Conservation (phyloP, 2,113 vertebrate genomes). For the Aldabrachelys gigantea region DNA sequence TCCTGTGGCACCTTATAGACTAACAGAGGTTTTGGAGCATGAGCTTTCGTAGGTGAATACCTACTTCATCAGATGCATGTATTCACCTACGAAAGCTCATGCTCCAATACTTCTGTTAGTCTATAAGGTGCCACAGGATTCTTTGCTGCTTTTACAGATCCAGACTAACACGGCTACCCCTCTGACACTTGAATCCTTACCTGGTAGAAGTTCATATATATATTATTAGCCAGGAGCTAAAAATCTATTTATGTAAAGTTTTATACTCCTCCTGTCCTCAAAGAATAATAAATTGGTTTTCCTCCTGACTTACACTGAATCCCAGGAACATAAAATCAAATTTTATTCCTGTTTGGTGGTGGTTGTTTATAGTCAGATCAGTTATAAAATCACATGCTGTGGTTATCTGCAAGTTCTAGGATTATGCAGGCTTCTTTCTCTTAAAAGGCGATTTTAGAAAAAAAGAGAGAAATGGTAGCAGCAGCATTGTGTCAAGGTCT, state of each 20-base stretch:
- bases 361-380: background rate
- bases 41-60: too few species aligned
- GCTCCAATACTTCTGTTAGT: too few species aligned
- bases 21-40: too few species aligned
- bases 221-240: background rate
- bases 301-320: background rate
- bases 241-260: background rate
- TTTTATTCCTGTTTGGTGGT: background rate
- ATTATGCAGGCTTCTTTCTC: background rate
- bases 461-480: rapidly evolving
- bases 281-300: background rate
- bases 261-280: background rate
- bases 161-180: too few species aligned
- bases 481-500: rapidly evolving
- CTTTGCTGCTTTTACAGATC: too few species aligned
- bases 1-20: too few species aligned
- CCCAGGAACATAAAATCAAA: rapidly evolving
- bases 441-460: background rate
- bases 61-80: too few species aligned
- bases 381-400: background rate
- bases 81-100: too few species aligned
- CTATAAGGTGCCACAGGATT: too few species aligned
- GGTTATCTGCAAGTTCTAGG: background rate
- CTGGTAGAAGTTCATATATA: background rate
- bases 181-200: rapidly evolving